These are phyloP conservation scores for Pseudomyrmex concolor DNA, from an alignment of 1,140 invertebrate genomes.

Conservation along the genomic window DNA sequence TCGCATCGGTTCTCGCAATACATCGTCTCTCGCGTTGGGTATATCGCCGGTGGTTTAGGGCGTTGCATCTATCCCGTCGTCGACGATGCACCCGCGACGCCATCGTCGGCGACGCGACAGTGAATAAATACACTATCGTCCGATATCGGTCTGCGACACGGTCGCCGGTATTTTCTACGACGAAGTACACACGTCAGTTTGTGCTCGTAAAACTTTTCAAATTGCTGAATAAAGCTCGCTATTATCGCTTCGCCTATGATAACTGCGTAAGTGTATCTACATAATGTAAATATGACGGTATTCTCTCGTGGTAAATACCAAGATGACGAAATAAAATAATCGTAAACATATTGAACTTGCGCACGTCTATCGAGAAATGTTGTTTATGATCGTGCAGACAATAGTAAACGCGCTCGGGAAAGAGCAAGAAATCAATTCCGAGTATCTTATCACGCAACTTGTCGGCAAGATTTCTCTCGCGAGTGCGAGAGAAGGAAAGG, in stretches of 20 bases:
- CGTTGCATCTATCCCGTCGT: not conserved
- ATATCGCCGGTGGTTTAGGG: conserved; percentile 8
- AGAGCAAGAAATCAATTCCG: not conserved
- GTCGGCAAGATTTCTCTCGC: conserved; percentile 2
- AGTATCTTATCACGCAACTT: not conserved
- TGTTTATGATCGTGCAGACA: not conserved
- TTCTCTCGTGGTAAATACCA: not conserved
- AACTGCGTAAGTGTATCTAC: no score
- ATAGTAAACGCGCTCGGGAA: not conserved
- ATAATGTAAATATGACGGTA: not conserved
- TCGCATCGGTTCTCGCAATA: not conserved
- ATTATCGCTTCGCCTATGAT: not conserved
- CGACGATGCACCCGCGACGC: not conserved
- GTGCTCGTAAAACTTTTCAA: no score
- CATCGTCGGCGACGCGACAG: conserved; percentile 10
- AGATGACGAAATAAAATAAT: not conserved
- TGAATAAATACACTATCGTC: conserved; percentile 29
- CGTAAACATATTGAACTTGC: not conserved
- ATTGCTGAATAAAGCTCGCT: no score
- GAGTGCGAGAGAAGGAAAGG: conserved; percentile 27
- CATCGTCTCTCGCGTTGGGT: not conserved
- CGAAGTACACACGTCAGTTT: no score
- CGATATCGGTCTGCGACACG: not conserved
- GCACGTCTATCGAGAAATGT: not conserved
- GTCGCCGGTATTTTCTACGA: no score